Evolutionary conservation across 2,113 vertebrate genomes (phyloP).

Genomic region (Poicephalus gulielmi): DNA sequence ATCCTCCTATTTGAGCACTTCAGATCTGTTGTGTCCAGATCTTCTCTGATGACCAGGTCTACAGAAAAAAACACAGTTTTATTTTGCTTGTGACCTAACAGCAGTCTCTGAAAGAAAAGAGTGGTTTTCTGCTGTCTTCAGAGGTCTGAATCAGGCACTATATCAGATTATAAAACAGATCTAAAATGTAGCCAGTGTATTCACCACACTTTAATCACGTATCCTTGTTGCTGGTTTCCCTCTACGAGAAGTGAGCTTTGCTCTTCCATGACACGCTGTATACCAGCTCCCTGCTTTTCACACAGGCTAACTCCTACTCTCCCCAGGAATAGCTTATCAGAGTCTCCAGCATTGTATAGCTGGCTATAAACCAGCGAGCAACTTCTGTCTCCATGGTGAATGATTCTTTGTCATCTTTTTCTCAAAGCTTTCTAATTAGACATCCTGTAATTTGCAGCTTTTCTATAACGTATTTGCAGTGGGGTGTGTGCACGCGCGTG

Average conservation of each 20-base stretch:
- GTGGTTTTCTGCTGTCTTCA: background rate
- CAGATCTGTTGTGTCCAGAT: background rate
- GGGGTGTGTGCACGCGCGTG: background rate
- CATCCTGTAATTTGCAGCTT: constrained; percentile 72
- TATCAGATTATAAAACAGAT: background rate
- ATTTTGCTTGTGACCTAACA: background rate
- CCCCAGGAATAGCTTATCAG: constrained; percentile 60
- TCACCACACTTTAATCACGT: background rate
- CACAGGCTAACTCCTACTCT: constrained; percentile 28
- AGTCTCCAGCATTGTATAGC: constrained; percentile 61
- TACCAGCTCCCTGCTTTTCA: background rate
- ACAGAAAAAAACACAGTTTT: background rate
- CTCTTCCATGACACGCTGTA: background rate
- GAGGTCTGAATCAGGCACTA: background rate
- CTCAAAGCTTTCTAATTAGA: constrained; percentile 75
- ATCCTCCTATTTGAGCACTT: background rate
- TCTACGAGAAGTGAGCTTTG: background rate
- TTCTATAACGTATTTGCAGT: constrained; percentile 29
- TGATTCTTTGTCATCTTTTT: constrained; percentile 72
- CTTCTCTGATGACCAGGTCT: background rate
- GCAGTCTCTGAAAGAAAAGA: background rate
- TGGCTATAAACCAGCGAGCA: constrained; percentile 66
- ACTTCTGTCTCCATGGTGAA: constrained; percentile 74
- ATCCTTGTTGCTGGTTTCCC: background rate
- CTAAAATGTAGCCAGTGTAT: background rate